phyloP scores from a whole-genome alignment of 2,113 vertebrate genomes.

The Callionymus lyra region DNA sequence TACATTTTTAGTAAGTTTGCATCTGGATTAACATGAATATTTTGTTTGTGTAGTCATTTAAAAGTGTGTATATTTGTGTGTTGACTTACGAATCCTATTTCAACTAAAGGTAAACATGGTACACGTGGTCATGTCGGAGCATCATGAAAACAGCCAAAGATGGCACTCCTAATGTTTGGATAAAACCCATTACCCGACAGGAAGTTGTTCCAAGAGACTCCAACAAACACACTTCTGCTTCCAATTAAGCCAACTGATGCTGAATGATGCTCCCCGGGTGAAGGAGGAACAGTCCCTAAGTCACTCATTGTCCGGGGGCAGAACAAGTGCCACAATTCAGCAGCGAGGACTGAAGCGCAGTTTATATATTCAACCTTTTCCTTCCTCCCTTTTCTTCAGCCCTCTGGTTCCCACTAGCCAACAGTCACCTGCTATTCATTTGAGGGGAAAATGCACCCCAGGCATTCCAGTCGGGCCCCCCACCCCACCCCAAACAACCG shows the following conservation, averaged over 20 bases:
- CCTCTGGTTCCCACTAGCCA: slow-evolving; percentile 43
- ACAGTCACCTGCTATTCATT: slow-evolving; percentile 73
- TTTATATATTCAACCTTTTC: slow-evolving; percentile 9
- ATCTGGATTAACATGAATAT: no score
- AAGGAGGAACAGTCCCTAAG: slow-evolving; percentile 20
- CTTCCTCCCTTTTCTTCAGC: slow-evolving; percentile 40
- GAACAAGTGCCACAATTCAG: slow-evolving; percentile 40
- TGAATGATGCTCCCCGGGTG: slow-evolving; percentile 15
- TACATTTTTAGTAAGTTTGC: no score
- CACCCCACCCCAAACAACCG: slow-evolving; percentile 4
- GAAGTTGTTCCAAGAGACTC: background rate
- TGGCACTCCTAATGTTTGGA: no score
- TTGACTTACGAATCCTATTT: no score
- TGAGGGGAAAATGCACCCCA: slow-evolving; percentile 53
- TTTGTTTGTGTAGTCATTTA: no score
- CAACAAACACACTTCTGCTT: background rate
- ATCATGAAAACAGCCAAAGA: background rate
- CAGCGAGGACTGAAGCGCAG: slow-evolving; percentile 20
- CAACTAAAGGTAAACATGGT: no score
- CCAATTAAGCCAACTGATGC: slow-evolving; percentile 14
- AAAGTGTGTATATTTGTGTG: slow-evolving; percentile 1
- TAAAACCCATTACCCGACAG: no score
- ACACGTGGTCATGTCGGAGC: no score
- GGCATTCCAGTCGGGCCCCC: slow-evolving; percentile 45
- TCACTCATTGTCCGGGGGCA: slow-evolving; percentile 4